Percentiles rank a stretch among this genome's conserved stretches.
phyloP scores from a whole-genome alignment of 2,113 vertebrate species.

The Pomatorhinus ruficollis region DNA sequence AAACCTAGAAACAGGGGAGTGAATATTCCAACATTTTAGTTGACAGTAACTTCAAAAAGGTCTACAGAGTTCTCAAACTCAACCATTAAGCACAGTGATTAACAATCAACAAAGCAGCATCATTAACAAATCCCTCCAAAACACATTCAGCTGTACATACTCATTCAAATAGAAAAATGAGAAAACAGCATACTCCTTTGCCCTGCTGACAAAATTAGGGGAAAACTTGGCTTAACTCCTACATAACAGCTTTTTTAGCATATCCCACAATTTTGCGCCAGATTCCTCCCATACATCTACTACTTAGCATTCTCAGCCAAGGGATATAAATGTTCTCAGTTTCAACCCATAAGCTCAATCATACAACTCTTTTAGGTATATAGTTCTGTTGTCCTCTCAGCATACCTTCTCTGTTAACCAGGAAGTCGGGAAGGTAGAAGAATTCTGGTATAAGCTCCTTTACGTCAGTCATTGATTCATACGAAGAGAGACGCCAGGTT shows the following conservation, averaged over 20 bases:
- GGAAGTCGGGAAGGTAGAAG: conserved; percentile 96
- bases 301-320: not conserved
- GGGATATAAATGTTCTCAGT: not conserved
- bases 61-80: not conserved
- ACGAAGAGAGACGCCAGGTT: conserved; percentile 96
- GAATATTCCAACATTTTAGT: not conserved
- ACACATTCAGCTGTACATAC: not conserved
- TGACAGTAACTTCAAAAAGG: not conserved
- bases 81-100: not conserved
- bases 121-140: not conserved
- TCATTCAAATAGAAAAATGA: not conserved
- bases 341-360: not conserved
- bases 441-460: conserved; percentile 98
- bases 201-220: not conserved
- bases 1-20: conserved; percentile 79
- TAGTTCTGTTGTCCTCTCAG: not conserved
- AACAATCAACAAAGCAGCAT: not conserved
- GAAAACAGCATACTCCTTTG: not conserved
- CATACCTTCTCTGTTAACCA: conserved; percentile 96
- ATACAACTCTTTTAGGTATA: not conserved
- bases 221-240: not conserved
- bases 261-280: not conserved
- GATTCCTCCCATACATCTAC: not conserved
- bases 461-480: conserved; percentile 98
- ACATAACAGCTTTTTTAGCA: not conserved